A percentile compares a stretch with the other conserved stretches of the same genome.
Evolutionary conservation across 2,888 invertebrate species (phyloP).

Genomic region (Macaria liturata): DNA sequence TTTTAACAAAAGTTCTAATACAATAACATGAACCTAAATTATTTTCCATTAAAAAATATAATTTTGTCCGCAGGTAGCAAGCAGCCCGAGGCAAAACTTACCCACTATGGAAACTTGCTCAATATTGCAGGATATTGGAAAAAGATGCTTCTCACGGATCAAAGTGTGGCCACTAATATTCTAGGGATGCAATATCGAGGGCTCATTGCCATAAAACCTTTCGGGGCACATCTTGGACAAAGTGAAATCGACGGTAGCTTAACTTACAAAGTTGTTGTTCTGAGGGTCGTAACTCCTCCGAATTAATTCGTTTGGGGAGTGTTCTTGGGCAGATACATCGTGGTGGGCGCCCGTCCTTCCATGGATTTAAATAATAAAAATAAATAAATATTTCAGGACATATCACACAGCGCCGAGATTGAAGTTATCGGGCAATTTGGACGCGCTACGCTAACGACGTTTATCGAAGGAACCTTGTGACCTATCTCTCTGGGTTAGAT

Average conservation of each 20-base stretch:
- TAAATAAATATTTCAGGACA: too few relatives aligned
- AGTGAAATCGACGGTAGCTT: neutral
- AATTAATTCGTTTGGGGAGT: too few relatives aligned
- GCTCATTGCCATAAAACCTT: conserved; percentile 72
- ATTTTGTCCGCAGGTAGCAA: neutral
- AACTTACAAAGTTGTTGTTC: neutral
- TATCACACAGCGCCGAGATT: too few relatives aligned
- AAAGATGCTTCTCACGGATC: conserved; percentile 67
- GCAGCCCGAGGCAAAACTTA: conserved; percentile 43
- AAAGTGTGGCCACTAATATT: conserved; percentile 70
- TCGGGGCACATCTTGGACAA: conserved; percentile 55
- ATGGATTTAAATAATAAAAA: too few relatives aligned
- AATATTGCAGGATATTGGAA: conserved; percentile 75
- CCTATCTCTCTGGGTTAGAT: conserved; percentile 11
- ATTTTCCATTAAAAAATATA: too few relatives aligned
- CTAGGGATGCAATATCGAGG: conserved; percentile 66
- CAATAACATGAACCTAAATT: too few relatives aligned
- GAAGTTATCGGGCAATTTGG: conserved; percentile 56
- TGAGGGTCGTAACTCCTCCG: too few relatives aligned
- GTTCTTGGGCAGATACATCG: too few relatives aligned
- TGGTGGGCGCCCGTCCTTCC: too few relatives aligned
- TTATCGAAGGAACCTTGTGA: conserved; percentile 60
- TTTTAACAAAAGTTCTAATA: too few relatives aligned
- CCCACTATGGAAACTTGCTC: conserved; percentile 57
- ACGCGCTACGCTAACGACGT: conserved; percentile 54